Base-by-base conservation (phyloP, 2,113 vertebrate species). In the Myotis lucifugus region DNA sequence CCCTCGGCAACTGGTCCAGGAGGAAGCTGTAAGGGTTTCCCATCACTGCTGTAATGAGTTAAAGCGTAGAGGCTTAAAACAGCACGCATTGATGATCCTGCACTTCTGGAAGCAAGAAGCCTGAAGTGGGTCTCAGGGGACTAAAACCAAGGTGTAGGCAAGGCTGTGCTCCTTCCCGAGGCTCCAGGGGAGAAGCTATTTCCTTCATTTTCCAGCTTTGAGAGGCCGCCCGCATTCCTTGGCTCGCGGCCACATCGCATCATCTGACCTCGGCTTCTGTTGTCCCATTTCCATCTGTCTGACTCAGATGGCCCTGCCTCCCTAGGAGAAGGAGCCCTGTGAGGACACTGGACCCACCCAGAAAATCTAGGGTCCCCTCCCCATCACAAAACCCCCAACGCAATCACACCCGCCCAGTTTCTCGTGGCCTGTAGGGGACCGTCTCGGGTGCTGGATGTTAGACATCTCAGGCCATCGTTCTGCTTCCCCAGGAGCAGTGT, bases 71-170 rank as follows among this genome's bases (percentile, higher is more conserved):
- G 14, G 27, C 21, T 69, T 34, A 18, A 50, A 27, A 13, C 21
- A 77, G 1, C 15, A 66, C 9, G 6, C 5, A 11, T 15, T 1
- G 32, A 4, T 50, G 14, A 52, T 34, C 64, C 27, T 52, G 3
- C 7, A 21, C 4, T n/a, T 17, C 74, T 25, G 11, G 82, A 42
- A n/a, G 52, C 4, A 37, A 14, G 78, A 37, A 72, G 78, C 6
- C 61, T 5, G 19, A 11, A 18, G 21, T 0, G 13, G 15, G 29
- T 56, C 54, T 78, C 15, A 0, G 0, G 32, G 11, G 56, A 19
- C 70, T 42, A 23, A 29, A 17, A 10, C 6, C 42, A 34, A 52
- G 27, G 42, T 0, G 21, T 23, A 12, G 14, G 3, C 56, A 81
- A 52, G 5, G 32, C 6, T 0, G 2, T 12, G 27, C 2, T 18